These are phyloP conservation scores for Tauraco erythrolophus DNA, from an alignment of 2,113 vertebrate genomes.

Conservation along the genomic window DNA sequence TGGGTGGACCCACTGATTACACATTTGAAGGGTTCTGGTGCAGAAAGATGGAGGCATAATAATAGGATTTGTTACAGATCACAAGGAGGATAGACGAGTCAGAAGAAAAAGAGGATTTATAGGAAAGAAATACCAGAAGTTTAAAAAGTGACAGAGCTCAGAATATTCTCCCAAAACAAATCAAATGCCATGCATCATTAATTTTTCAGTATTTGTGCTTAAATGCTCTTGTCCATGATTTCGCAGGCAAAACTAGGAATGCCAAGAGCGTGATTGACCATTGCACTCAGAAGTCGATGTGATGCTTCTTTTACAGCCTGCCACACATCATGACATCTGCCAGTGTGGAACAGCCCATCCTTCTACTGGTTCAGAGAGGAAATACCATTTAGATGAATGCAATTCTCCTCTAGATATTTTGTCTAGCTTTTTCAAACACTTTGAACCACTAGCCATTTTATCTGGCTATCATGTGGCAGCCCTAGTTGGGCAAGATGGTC, in stretches of 20 bases:
- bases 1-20: neutral
- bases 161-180: neutral
- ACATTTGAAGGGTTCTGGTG: neutral
- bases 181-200: neutral
- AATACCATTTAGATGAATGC: neutral
- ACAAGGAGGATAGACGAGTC: neutral
- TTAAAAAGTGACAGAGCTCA: neutral
- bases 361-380: neutral
- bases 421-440: neutral
- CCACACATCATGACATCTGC: neutral
- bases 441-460: neutral
- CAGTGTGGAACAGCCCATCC: neutral
- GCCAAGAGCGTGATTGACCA: neutral
- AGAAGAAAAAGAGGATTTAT: neutral
- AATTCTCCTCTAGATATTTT: neutral
- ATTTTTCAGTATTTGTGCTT: neutral
- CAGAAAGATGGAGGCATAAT: neutral
- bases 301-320: neutral
- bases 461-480: neutral
- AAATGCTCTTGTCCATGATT: neutral
- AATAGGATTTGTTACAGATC: neutral
- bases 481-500: accelerated
- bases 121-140: neutral
- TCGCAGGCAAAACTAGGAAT: neutral
- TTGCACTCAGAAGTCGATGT: neutral